phyloP scores from a whole-genome alignment of 1,140 invertebrate species.

The Homarus americanus region DNA sequence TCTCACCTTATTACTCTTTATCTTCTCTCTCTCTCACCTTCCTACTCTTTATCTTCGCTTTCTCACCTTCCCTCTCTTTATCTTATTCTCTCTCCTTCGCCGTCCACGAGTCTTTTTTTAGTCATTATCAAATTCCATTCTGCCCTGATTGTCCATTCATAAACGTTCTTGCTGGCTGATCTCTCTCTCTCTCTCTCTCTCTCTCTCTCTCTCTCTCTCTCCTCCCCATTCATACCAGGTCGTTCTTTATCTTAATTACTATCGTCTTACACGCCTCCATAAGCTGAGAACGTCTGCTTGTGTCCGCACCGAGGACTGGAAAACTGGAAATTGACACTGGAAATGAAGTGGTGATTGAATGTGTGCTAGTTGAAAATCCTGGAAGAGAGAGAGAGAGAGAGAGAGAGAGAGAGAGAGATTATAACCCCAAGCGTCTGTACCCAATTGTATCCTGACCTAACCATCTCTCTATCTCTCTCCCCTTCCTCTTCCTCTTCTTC shows the following conservation, averaged over 20 bases:
- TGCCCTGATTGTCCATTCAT: neutral
- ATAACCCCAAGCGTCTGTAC: neutral
- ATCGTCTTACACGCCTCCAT: conserved; percentile 31
- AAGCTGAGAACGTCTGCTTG: conserved; percentile 28
- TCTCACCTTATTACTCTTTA: no score
- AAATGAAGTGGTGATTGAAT: conserved; percentile 49
- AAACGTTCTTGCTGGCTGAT: no score
- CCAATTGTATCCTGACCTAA: neutral
- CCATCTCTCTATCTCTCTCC: neutral
- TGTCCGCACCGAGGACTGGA: conserved; percentile 37
- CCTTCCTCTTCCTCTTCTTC: neutral
- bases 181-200: no score
- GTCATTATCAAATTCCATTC: neutral
- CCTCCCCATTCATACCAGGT: neutral
- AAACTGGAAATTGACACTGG: conserved; percentile 46
- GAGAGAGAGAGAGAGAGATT: neutral
- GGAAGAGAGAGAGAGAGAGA: neutral
- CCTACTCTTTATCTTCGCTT: neutral
- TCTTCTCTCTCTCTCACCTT: no score
- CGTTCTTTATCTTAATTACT: conserved; percentile 34
- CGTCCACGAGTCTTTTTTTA: no score
- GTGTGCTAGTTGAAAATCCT: neutral
- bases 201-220: no score
- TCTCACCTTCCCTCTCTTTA: neutral
- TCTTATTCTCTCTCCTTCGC: neutral